phyloP scores from a whole-genome alignment of 2,797 vertebrate species.

The Lophius americanus region DNA sequence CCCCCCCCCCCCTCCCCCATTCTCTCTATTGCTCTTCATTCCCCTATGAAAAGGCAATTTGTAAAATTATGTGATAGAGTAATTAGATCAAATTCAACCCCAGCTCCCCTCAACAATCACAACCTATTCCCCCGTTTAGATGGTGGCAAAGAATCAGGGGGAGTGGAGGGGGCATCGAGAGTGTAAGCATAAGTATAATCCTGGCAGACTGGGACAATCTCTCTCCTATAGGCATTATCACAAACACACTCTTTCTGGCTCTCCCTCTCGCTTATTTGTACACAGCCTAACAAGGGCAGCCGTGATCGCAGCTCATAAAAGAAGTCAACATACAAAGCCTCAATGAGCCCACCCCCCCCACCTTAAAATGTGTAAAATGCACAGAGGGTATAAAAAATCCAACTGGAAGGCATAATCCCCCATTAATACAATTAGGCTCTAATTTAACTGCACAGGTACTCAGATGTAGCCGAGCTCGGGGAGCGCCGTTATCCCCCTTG shows the following conservation, averaged over 20 bases:
- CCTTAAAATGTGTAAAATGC: conserved; percentile 84
- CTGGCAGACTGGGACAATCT: conserved; percentile 76
- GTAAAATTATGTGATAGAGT: conserved; percentile 99
- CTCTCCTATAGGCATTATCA: conserved; percentile 69
- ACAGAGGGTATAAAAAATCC: conserved; percentile 80
- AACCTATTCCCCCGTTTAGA: conserved; percentile 78
- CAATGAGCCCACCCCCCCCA: conserved; percentile 67
- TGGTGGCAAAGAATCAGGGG: conserved; percentile 78
- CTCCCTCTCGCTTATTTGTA: conserved; percentile 95
- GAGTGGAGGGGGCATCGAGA: conserved; percentile 44
- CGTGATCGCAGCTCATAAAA: conserved; percentile 95
- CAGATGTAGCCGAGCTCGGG: conserved; percentile 91
- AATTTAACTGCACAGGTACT: conserved; percentile 93
- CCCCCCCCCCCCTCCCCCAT: conserved; percentile 40
- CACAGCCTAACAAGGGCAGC: conserved; percentile 91
- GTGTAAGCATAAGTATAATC: conserved; percentile 84
- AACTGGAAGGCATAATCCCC: conserved; percentile 94
- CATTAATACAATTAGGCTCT: conserved; percentile 97
- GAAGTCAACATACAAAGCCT: conserved; percentile 86
- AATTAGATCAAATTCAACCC: conserved; percentile 95
- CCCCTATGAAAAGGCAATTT: conserved; percentile 98
- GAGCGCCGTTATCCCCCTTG: conserved; percentile 78
- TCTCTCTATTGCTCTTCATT: conserved; percentile 91
- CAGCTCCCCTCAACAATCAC: conserved; percentile 46
- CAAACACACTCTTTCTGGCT: conserved; percentile 79